Evolutionary conservation across 1,140 invertebrate genomes (phyloP).

Genomic region (Scaptodrosophila lebanonensis): DNA sequence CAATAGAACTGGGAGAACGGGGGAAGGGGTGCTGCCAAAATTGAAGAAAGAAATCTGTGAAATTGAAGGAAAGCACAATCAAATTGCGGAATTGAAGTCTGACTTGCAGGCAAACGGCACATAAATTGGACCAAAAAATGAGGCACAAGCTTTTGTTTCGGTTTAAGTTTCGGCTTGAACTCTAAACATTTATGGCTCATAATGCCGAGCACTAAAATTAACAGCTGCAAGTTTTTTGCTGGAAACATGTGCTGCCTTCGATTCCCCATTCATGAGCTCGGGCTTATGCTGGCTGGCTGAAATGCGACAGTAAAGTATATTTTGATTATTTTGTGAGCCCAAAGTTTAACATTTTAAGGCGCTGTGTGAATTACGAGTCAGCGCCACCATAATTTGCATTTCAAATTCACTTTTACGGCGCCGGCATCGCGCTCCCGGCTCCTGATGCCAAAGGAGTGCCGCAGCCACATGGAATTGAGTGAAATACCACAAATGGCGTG

Average conservation of each 20-base stretch:
- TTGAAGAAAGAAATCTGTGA: conserved; percentile 34
- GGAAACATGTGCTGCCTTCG: conserved; percentile 23
- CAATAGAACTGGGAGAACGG: too few relatives aligned
- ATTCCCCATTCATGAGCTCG: conserved; percentile 40
- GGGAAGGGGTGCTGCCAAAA: conserved; percentile 10
- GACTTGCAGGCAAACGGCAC: neutral
- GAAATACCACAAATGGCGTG: conserved; percentile 69
- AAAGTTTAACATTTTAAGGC: conserved; percentile 58
- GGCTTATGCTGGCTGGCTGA: conserved; percentile 30
- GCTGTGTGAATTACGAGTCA: neutral
- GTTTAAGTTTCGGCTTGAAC: conserved; percentile 3
- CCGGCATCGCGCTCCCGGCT: neutral
- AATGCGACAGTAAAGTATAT: conserved; percentile 64
- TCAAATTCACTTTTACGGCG: conserved; percentile 65
- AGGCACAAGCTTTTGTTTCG: conserved; percentile 14
- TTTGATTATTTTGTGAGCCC: conserved; percentile 64
- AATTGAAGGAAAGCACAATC: conserved; percentile 36
- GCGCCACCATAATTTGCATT: conserved; percentile 54
- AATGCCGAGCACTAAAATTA: conserved; percentile 50
- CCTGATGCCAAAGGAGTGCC: conserved; percentile 14
- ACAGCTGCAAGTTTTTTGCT: conserved; percentile 28
- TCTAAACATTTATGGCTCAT: conserved; percentile 25
- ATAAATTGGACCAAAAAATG: neutral
- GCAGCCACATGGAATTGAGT: conserved; percentile 43
- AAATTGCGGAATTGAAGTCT: conserved; percentile 36